phyloP scores from a whole-genome alignment of 2,113 vertebrate genomes.

The Mesembrinibis cayennensis region DNA sequence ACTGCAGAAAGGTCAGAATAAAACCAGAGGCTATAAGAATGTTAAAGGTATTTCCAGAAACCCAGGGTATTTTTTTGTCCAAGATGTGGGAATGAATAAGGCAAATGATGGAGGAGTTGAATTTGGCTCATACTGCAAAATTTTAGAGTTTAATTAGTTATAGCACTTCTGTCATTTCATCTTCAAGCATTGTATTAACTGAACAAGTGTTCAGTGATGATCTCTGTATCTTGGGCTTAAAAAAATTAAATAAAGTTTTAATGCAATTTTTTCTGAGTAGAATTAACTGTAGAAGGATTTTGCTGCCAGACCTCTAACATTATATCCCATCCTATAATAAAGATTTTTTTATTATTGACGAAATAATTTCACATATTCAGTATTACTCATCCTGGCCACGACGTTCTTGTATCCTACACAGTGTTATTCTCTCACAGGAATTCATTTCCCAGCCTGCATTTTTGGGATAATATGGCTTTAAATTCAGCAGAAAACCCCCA shows the following conservation, averaged over 20 bases:
- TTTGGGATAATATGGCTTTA: not conserved
- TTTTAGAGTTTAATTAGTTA: not conserved
- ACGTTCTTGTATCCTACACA: not conserved
- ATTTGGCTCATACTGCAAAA: not conserved
- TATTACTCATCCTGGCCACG: not conserved
- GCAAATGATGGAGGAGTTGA: not conserved
- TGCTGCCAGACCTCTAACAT: not conserved
- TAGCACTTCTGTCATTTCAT: not conserved
- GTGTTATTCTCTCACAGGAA: not conserved
- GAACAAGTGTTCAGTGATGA: not conserved
- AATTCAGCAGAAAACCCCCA: not conserved
- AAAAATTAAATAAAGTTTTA: slow-evolving; percentile 16
- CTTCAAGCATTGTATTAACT: not conserved
- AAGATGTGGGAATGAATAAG: not conserved
- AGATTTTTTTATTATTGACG: not conserved
- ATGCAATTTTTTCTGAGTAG: not conserved
- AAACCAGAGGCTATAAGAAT: not conserved
- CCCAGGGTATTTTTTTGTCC: not conserved
- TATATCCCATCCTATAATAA: not conserved
- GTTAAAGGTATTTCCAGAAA: not conserved
- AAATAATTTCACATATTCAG: not conserved
- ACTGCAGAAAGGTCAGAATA: not conserved
- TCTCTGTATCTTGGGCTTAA: not conserved
- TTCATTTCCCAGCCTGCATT: not conserved
- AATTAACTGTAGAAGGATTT: not conserved